Conservation (phyloP, 2,888 invertebrate genomes). For the Drosophila mulleri region DNA sequence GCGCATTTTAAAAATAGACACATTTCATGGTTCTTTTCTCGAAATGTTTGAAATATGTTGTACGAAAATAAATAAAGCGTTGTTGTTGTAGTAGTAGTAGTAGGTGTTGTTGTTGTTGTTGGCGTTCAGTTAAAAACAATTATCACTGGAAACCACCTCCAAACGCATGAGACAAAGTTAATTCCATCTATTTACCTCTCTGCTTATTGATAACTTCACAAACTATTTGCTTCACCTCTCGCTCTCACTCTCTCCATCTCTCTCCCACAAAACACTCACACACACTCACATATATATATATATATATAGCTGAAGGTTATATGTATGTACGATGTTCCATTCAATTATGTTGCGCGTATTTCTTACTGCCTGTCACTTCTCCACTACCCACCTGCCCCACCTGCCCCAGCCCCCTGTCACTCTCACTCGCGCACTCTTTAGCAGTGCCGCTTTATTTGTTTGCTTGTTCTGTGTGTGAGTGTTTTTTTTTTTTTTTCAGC, state of each 20-base stretch:
- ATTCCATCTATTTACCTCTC: slow-evolving; percentile 10
- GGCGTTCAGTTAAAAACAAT: slow-evolving; percentile 22
- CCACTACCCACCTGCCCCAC: background rate
- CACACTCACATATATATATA: slow-evolving; percentile 8
- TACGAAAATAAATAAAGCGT: slow-evolving; percentile 72
- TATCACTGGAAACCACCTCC: slow-evolving; percentile 49
- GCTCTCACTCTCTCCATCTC: background rate
- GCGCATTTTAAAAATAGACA: slow-evolving; percentile 76
- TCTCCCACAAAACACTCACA: background rate
- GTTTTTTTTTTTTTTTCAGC: slow-evolving; percentile 37
- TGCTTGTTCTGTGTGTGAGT: slow-evolving; percentile 29
- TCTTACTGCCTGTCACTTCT: background rate
- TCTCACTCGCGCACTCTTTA: background rate
- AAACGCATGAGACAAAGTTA: slow-evolving; percentile 19
- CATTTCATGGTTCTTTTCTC: slow-evolving; percentile 74
- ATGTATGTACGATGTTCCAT: slow-evolving; percentile 48
- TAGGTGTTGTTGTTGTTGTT: background rate
- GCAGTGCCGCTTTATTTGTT: slow-evolving; percentile 22
- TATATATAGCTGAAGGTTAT: slow-evolving; percentile 49
- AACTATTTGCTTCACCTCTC: slow-evolving; percentile 3
- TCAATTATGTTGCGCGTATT: slow-evolving; percentile 62
- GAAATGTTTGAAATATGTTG: slow-evolving; percentile 79
- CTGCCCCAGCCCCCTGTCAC: background rate
- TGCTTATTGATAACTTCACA: slow-evolving; percentile 24
- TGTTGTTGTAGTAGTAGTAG: background rate